Conservation (phyloP, 1,140 invertebrate genomes). For the Latrodectus geometricus region DNA sequence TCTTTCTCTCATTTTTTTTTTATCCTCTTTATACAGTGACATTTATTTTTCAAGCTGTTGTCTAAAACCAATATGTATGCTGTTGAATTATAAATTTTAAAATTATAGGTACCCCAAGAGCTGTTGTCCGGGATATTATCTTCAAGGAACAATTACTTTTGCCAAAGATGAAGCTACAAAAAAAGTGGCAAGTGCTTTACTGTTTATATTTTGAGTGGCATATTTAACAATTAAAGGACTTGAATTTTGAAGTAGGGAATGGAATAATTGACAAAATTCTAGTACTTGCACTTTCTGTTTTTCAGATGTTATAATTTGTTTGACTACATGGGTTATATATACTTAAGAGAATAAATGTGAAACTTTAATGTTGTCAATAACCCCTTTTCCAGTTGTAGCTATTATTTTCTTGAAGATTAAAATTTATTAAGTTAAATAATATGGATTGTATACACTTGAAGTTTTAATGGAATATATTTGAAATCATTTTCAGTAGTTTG, state of each 20-base stretch:
- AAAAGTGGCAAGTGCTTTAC: conserved; percentile 73
- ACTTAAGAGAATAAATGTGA: too few relatives aligned
- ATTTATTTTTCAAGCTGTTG: background rate
- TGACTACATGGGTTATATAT: too few relatives aligned
- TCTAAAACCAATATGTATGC: too few relatives aligned
- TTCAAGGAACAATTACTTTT: conserved; percentile 81
- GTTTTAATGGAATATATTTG: too few relatives aligned
- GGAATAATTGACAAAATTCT: background rate
- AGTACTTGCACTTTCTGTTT: background rate
- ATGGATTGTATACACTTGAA: too few relatives aligned
- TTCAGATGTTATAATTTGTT: conserved; percentile 6
- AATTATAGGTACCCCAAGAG: conserved; percentile 51
- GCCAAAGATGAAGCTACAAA: conserved; percentile 87
- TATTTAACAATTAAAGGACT: background rate
- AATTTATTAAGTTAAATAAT: too few relatives aligned
- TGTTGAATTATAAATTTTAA: background rate
- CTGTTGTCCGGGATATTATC: conserved; percentile 66
- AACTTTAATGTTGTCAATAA: too few relatives aligned
- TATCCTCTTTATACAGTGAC: background rate
- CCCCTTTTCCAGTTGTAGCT: too few relatives aligned
- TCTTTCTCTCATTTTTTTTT: too few relatives aligned
- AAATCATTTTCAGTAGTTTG: too few relatives aligned
- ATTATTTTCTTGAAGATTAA: too few relatives aligned
- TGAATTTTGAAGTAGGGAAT: background rate
- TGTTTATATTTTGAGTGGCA: background rate